These are phyloP conservation scores for Tupaia tana DNA, from an alignment of 2,113 vertebrate genomes.

Conservation along the genomic window DNA sequence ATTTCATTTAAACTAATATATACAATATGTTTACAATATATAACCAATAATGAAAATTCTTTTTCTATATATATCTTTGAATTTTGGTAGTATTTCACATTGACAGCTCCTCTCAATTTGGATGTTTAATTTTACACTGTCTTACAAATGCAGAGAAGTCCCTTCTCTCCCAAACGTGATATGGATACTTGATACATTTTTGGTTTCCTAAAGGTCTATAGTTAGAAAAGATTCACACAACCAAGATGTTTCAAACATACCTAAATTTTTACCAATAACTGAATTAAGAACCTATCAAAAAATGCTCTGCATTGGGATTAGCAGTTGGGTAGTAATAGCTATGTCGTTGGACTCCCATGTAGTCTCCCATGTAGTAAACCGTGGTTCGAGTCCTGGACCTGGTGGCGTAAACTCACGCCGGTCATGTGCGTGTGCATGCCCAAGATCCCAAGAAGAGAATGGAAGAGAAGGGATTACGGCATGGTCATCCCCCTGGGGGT, in stretches of 20 bases:
- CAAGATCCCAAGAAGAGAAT: too few relatives aligned
- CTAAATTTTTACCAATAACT: not conserved
- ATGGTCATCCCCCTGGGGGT: too few relatives aligned
- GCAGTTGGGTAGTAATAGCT: too few relatives aligned
- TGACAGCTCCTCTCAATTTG: not conserved
- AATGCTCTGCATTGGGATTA: too few relatives aligned
- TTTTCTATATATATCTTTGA: not conserved
- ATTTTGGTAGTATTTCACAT: not conserved
- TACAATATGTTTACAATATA: not conserved
- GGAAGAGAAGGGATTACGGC: too few relatives aligned
- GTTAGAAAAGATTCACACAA: not conserved
- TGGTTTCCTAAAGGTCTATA: not conserved
- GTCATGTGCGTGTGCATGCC: too few relatives aligned
- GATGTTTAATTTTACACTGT: not conserved
- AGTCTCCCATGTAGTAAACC: too few relatives aligned
- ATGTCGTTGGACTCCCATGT: too few relatives aligned
- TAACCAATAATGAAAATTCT: not conserved
- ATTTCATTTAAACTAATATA: slow-evolving; percentile 6
- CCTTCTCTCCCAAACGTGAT: too few relatives aligned
- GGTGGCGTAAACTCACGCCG: too few relatives aligned
- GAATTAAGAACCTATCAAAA: not conserved
- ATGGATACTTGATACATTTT: not conserved
- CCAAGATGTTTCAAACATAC: not conserved
- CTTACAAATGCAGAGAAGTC: too few relatives aligned
- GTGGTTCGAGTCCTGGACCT: too few relatives aligned